phyloP scores from a whole-genome alignment of 2,797 vertebrate species.

The Sebastes matsubarae region DNA sequence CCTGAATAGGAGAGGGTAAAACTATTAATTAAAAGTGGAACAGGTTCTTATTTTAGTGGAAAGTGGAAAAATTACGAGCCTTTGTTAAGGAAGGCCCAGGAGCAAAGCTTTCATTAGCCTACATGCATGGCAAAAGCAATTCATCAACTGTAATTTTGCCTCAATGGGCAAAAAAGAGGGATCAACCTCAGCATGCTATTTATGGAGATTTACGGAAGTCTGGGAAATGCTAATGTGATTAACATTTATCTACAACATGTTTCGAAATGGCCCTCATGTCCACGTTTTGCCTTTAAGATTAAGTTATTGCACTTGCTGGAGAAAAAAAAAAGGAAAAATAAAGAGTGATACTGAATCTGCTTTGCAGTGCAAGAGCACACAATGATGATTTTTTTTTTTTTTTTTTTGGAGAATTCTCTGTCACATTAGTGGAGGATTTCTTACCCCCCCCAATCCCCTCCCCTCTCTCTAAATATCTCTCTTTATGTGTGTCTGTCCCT shows the following conservation, averaged over 20 bases:
- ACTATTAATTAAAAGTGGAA: conserved; percentile 89
- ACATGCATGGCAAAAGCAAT: conserved; percentile 87
- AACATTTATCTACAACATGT: conserved; percentile 89
- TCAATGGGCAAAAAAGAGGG: conserved; percentile 85
- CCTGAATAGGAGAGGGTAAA: conserved; percentile 81
- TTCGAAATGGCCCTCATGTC: conserved; percentile 84
- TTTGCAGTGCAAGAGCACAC: conserved; percentile 74
- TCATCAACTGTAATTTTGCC: conserved; percentile 87
- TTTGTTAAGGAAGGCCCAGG: conserved; percentile 88
- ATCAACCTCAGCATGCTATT: conserved; percentile 88
- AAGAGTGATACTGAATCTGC: conserved; percentile 78
- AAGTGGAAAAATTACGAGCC: conserved; percentile 83
- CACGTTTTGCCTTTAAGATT: conserved; percentile 81
- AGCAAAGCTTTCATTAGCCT: conserved; percentile 89
- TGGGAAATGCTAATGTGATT: conserved; percentile 89
- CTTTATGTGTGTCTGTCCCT: conserved; percentile 84
- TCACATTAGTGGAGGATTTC: conserved; percentile 82
- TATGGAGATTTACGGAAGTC: conserved; percentile 88
- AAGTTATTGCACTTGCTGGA: conserved; percentile 75
- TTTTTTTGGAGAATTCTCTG: conserved; percentile 67
- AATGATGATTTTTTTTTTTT: conserved; percentile 66
- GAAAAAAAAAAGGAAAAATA: conserved; percentile 55
- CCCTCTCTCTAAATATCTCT: conserved; percentile 80
- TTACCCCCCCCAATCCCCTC: conserved; percentile 44
- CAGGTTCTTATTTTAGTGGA: conserved; percentile 87